Percentiles rank a stretch among this genome's conserved stretches.
Conservation (phyloP, 2,113 vertebrate species). For the Cricetomys ansorgei region DNA sequence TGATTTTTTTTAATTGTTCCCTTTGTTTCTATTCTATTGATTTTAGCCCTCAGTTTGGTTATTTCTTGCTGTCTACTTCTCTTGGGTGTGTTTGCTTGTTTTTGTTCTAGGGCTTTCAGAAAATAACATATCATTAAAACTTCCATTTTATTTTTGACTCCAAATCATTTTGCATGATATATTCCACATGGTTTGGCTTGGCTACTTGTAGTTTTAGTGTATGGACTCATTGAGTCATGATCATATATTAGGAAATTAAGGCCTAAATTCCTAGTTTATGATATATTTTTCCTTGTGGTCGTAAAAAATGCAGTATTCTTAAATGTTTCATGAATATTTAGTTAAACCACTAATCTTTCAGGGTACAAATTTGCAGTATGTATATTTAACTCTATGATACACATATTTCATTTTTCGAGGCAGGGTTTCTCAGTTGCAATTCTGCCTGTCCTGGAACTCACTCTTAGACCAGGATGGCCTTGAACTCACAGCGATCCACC, state of each 20-base stretch:
- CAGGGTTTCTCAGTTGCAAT: no score
- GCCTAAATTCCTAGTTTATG: neutral
- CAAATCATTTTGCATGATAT: neutral
- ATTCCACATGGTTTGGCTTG: neutral
- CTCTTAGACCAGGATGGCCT: no score
- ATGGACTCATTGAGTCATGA: neutral
- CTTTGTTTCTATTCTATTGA: no score
- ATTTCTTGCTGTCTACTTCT: no score
- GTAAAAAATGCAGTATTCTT: neutral
- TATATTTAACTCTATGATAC: no score
- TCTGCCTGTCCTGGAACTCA: no score
- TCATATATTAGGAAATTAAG: neutral
- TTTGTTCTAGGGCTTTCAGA: no score
- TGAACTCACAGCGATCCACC: no score
- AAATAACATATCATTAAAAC: neutral
- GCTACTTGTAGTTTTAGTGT: neutral
- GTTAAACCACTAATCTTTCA: neutral
- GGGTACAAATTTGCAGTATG: neutral
- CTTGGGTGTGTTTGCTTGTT: no score
- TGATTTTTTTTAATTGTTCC: no score
- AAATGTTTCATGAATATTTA: constrained; percentile 5
- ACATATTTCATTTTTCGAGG: no score
- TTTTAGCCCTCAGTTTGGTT: no score
- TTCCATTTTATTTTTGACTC: neutral
- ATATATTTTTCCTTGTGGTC: neutral